Evolutionary conservation across 2,888 invertebrate species (phyloP).

Genomic region (Luperina testacea): DNA sequence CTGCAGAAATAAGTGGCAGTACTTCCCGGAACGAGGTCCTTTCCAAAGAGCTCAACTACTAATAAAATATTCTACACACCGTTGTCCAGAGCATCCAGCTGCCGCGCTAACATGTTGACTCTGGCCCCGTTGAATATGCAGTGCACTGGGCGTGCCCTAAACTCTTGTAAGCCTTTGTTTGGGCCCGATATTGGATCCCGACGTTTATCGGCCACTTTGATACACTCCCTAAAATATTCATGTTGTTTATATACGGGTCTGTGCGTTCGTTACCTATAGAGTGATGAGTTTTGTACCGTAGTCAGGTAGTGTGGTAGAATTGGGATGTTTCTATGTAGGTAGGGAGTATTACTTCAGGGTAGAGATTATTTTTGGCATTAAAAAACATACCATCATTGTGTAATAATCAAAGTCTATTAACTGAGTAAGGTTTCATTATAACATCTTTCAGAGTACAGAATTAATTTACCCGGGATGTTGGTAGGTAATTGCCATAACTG

Average conservation of each 20-base stretch:
- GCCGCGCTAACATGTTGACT: slow-evolving; percentile 76
- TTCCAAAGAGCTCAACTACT: background rate
- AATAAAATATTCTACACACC: background rate
- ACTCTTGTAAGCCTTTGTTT: slow-evolving; percentile 90
- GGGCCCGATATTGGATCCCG: slow-evolving; percentile 86
- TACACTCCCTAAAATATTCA: slow-evolving; percentile 78
- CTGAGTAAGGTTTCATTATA: background rate
- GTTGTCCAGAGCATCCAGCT: slow-evolving; percentile 45
- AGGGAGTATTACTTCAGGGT: slow-evolving; percentile 2
- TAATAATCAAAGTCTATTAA: background rate
- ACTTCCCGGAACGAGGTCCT: background rate
- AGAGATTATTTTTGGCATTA: background rate
- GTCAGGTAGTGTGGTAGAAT: slow-evolving; percentile 23
- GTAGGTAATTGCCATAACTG: background rate
- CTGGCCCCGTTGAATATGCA: slow-evolving; percentile 87
- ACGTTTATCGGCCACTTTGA: slow-evolving; percentile 83
- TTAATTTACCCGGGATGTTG: background rate
- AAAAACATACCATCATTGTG: slow-evolving; percentile 9
- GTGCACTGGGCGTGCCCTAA: slow-evolving; percentile 85
- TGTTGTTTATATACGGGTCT: slow-evolving; percentile 70
- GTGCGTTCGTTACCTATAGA: slow-evolving; percentile 64
- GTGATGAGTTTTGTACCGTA: slow-evolving; percentile 57
- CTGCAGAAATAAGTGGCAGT: background rate
- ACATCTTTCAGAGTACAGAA: background rate
- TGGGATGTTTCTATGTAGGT: slow-evolving; percentile 12